phyloP scores from a whole-genome alignment of 2,797 vertebrate genomes.

The Basileuterus tristriatus region DNA sequence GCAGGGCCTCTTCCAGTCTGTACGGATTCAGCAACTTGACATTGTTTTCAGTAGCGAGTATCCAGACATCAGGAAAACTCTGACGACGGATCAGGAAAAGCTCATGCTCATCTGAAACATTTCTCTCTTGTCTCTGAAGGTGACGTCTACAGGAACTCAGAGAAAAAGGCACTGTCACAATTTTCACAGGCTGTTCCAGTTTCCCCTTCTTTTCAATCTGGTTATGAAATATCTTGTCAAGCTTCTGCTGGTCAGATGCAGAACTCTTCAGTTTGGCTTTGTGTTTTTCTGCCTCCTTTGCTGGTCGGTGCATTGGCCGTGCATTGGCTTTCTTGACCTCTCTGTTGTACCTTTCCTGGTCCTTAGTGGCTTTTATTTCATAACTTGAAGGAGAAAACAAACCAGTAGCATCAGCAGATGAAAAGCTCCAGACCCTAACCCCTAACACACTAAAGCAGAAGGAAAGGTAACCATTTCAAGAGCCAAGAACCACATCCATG shows the following conservation, averaged over 20 bases:
- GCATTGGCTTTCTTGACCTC: conserved; percentile 77
- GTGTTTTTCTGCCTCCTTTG: conserved; percentile 68
- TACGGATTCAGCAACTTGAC: conserved; percentile 91
- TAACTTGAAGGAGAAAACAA: conserved; percentile 79
- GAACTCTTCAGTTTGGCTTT: conserved; percentile 83
- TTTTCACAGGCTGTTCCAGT: conserved; percentile 53
- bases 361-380: conserved; percentile 85
- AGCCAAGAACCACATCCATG: background rate
- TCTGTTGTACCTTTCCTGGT: conserved; percentile 81
- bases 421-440: background rate
- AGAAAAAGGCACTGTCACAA: conserved; percentile 81
- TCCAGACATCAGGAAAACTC: conserved; percentile 88
- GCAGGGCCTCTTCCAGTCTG: conserved; percentile 90
- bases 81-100: conserved; percentile 83
- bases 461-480: background rate
- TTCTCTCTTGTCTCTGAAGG: conserved; percentile 73
- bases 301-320: conserved; percentile 38
- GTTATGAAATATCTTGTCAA: conserved; percentile 85
- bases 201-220: conserved; percentile 78
- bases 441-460: background rate
- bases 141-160: conserved; percentile 79
- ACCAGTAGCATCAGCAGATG: background rate
- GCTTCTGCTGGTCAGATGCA: conserved; percentile 84
- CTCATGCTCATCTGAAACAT: conserved; percentile 67
- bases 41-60: conserved; percentile 83